Evolutionary conservation across 2,113 vertebrate genomes (phyloP), one percentile per base, ranked within the genome.

Genomic region (Cromileptes altivelis): DNA sequence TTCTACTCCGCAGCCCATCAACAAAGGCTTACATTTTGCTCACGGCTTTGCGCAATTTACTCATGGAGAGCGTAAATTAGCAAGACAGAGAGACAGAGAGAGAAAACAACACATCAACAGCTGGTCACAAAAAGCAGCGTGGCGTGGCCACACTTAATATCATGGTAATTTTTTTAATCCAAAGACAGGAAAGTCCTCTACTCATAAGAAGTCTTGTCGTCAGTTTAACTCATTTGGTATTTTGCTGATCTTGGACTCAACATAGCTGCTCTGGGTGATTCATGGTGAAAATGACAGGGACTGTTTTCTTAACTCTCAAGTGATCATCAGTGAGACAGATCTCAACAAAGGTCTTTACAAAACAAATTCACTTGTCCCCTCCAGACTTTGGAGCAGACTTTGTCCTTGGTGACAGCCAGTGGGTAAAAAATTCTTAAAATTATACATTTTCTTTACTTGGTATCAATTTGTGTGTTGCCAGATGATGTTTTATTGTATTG

Each of bases 11-110:
- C 58, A 85, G 65, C 75, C 76, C 69, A 58, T 82, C 81, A 57
- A 86, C 78, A 86, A 85, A 82, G 76, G 71, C 78, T 80, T 75
- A 85, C 82, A 84, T 85, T 89, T 85, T 60, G 78, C 65, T 86
- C 63, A 78, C 4, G 57, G 75, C 79, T 74, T 68, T 72, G 58
- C 18, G 12, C 75, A 73, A 45, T 74, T 82, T 78, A 78, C 75
- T 85, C 84, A 69, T 52, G 69, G 72, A 75, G 71, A 75, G 79
- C 19, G 15, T 57, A 56, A 85, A 86, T 81, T 77, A 68, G 69
- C 1, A 2, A 73, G 72, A 75, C 27, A 56, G 33, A 64, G 14
- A 18, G 45, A 60, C 33, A 40, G 27, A 23, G 15, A 30, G 47
- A 42, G 49, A 67, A 57, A 57, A 70, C 64, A 77, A 76, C 45